phyloP scores from a whole-genome alignment of 2,888 invertebrate genomes.

The Amaurobius ferox region DNA sequence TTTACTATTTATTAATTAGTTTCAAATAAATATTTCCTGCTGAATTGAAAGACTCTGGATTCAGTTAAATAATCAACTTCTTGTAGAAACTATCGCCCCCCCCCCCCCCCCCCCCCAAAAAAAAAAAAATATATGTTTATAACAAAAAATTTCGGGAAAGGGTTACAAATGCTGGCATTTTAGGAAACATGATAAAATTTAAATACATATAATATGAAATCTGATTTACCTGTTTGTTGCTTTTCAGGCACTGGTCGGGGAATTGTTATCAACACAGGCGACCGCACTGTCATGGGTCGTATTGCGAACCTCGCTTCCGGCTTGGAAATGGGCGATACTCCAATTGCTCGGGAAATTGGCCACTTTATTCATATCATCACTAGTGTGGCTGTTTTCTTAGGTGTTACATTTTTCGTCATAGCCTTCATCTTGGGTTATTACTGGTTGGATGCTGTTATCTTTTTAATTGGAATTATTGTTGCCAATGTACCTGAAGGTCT shows the following conservation, averaged over 20 bases:
- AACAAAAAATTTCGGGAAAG: no score
- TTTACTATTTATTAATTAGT: no score
- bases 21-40: no score
- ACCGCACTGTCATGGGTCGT: conserved; percentile 97
- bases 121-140: no score
- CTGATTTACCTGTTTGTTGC: not conserved
- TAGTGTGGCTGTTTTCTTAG: conserved; percentile 95
- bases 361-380: conserved; percentile 99
- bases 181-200: no score
- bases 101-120: no score
- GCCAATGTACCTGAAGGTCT: conserved; percentile 99
- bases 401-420: conserved; percentile 97
- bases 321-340: conserved; percentile 96
- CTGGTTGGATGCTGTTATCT: conserved; percentile 99
- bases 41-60: no score
- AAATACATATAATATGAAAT: no score
- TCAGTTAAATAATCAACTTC: no score
- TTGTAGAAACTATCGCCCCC: no score
- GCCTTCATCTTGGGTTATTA: conserved; percentile 98
- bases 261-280: conserved; percentile 95
- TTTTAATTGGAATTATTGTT: conserved; percentile 99
- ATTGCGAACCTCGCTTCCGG: conserved; percentile 96
- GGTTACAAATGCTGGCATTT: no score
- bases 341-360: conserved; percentile 98
- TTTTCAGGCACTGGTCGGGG: conserved; percentile 85